Evolutionary conservation across 2,888 invertebrate species (phyloP).

Genomic region (Troglohyphantes excavatus): DNA sequence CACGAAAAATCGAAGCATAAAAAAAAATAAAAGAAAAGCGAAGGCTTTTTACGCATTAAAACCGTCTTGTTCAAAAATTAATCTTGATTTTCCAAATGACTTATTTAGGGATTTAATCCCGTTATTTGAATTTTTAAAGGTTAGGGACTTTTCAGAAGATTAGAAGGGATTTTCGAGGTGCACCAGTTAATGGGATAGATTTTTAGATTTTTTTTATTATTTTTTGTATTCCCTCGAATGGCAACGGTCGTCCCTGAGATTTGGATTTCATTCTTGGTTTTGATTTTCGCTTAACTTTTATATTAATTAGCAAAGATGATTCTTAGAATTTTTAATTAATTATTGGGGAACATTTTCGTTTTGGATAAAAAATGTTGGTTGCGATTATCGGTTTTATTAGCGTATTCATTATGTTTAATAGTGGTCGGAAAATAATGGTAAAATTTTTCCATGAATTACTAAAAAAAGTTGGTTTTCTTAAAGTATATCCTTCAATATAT

Average conservation of each 20-base stretch:
- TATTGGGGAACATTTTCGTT: background rate
- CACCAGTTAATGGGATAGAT: conserved; percentile 29
- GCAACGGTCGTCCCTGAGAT: conserved; percentile 20
- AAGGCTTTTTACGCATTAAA: conserved; percentile 40
- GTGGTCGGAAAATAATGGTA: background rate
- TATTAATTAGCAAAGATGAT: conserved; percentile 26
- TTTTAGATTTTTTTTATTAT: conserved; percentile 1
- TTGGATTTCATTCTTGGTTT: background rate
- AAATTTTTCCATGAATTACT: no score
- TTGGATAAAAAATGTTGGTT: background rate
- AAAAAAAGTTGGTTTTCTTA: no score
- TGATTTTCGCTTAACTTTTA: conserved; percentile 19
- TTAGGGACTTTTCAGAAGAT: background rate
- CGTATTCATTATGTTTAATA: background rate
- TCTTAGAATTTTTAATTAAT: conserved; percentile 30
- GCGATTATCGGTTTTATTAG: background rate
- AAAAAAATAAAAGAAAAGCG: background rate
- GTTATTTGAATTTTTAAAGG: conserved; percentile 24
- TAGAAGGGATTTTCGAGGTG: conserved; percentile 23
- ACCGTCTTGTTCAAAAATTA: conserved; percentile 45
- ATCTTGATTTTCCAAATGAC: conserved; percentile 61
- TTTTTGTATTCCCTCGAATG: background rate
- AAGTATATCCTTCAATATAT: no score
- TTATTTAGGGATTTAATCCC: conserved; percentile 52
- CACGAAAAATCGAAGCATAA: background rate